These are phyloP conservation scores for Dipodomys spectabilis DNA, from an alignment of 2,113 vertebrate species.

Conservation along the genomic window DNA sequence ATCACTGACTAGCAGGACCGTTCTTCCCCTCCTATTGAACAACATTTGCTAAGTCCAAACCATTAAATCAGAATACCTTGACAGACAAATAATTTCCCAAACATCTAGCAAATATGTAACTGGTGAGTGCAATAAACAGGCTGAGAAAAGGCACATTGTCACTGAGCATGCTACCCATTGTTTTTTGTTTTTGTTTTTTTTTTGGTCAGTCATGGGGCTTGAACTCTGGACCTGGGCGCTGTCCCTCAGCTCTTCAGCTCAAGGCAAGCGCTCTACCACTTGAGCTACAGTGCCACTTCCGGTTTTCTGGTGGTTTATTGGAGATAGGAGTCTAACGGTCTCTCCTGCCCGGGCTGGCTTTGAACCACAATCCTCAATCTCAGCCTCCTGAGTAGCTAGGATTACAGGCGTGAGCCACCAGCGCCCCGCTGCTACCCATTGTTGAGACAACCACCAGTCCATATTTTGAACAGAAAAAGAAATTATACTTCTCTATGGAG, in stretches of 20 bases:
- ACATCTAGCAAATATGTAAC: neutral
- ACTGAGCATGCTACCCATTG: accelerated
- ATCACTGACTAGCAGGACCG: neutral
- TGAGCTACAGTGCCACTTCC: no score
- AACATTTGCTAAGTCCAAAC: neutral
- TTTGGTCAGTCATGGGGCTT: no score
- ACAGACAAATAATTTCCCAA: neutral
- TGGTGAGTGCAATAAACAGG: neutral
- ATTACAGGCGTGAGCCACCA: no score
- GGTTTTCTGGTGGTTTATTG: no score
- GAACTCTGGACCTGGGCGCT: no score
- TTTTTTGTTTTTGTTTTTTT: no score
- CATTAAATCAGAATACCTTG: neutral
- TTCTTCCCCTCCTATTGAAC: neutral
- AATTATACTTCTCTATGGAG: neutral
- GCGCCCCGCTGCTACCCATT: accelerated
- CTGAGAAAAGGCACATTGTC: neutral
- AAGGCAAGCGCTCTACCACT: no score
- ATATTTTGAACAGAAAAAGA: neutral
- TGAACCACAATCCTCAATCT: no score
- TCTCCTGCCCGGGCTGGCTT: no score
- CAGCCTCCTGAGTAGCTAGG: no score
- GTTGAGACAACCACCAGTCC: neutral
- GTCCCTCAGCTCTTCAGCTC: no score
- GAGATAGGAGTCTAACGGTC: no score